These are phyloP conservation scores for Drosophila gaucha DNA, from an alignment of 2,888 invertebrate genomes.

Conservation along the genomic window DNA sequence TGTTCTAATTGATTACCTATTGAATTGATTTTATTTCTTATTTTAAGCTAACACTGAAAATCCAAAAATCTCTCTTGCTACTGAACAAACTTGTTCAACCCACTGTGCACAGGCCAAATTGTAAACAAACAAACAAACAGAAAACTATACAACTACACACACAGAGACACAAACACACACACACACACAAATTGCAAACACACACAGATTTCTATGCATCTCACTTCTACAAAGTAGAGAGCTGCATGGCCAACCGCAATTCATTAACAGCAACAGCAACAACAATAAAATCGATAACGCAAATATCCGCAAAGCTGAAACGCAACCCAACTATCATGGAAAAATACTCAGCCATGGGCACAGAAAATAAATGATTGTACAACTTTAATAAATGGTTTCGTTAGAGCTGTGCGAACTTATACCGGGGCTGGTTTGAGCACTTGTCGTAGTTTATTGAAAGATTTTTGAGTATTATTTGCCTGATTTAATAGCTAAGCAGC, in stretches of 20 bases:
- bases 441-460: conserved; percentile 7
- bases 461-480: conserved; percentile 47
- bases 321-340: conserved; percentile 5
- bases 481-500: conserved; percentile 51
- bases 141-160: conserved; percentile 23
- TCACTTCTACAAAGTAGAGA: conserved; percentile 1
- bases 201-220: conserved; percentile 13
- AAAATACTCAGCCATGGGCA: conserved; percentile 10
- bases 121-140: conserved; percentile 47
- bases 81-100: conserved; percentile 6
- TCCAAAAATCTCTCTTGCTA: neutral
- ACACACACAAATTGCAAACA: conserved; percentile 10
- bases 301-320: conserved; percentile 50
- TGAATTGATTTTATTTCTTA: neutral
- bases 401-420: conserved; percentile 24
- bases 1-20: conserved; percentile 7
- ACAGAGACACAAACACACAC: conserved; percentile 9
- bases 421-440: neutral
- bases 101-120: conserved; percentile 43
- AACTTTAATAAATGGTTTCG: conserved; percentile 33
- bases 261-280: conserved; percentile 16
- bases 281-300: conserved; percentile 58
- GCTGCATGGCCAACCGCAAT: conserved; percentile 21
- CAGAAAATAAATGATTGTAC: conserved; percentile 35
- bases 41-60: neutral